Percentiles rank a stretch among this genome's conserved stretches.
These are phyloP conservation scores for Watsonalla binaria DNA, from an alignment of 2,888 invertebrate genomes.

Conservation along the genomic window DNA sequence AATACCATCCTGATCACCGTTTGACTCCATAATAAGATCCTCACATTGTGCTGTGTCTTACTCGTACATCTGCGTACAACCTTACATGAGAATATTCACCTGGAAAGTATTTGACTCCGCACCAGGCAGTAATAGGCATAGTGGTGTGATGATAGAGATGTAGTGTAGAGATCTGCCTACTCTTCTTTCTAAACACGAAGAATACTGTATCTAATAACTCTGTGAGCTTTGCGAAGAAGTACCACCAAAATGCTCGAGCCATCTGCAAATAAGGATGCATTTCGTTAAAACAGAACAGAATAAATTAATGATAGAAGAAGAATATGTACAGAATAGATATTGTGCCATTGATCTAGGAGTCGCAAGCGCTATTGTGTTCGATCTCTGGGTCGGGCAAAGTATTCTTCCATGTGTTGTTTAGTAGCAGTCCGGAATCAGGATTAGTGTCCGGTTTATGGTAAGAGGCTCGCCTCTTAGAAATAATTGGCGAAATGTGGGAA, in stretches of 20 bases:
- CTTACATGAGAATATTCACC: conserved; percentile 16
- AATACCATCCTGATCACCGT: too few species aligned
- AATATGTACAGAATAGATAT: too few species aligned
- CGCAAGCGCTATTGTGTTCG: too few species aligned
- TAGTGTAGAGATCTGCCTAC: conserved; percentile 87
- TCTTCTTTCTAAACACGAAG: conserved; percentile 88
- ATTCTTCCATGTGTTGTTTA: too few species aligned
- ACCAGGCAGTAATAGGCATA: conserved; percentile 67
- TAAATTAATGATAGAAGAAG: background rate
- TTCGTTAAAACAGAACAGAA: background rate
- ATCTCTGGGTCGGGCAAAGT: too few species aligned
- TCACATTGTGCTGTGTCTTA: too few species aligned
- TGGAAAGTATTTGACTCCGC: conserved; percentile 22
- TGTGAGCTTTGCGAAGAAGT: conserved; percentile 84
- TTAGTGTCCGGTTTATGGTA: too few species aligned
- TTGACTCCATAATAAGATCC: too few species aligned
- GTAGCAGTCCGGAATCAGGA: too few species aligned
- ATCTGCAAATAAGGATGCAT: background rate
- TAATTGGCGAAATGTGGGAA: too few species aligned
- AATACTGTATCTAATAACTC: conserved; percentile 89
- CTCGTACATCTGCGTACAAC: background rate
- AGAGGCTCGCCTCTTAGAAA: too few species aligned
- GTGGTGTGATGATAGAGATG: conserved; percentile 91
- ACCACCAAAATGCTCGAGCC: conserved; percentile 70
- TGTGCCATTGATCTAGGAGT: too few species aligned